Evolutionary conservation across 2,113 vertebrate species (phyloP).

Genomic region (Phaethornis superciliosus): DNA sequence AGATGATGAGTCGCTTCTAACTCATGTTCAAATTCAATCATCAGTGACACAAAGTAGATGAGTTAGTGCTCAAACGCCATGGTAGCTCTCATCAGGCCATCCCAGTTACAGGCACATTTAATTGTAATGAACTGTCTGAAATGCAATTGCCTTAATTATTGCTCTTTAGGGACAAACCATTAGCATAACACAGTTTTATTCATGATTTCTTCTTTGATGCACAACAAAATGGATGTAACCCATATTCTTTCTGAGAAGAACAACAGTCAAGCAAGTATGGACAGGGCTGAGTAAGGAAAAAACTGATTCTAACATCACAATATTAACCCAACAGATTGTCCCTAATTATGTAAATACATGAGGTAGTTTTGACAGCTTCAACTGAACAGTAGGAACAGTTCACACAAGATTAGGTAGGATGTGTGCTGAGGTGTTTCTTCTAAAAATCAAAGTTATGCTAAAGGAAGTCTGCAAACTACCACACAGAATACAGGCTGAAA

Average conservation of each 20-base stretch:
- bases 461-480: not conserved
- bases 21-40: not conserved
- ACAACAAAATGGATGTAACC: not conserved
- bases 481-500: not conserved
- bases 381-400: not conserved
- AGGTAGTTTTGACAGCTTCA: not conserved
- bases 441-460: not conserved
- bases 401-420: not conserved
- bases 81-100: not conserved
- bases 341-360: not conserved
- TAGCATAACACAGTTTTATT: not conserved
- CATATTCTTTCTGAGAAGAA: not conserved
- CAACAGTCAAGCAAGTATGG: not conserved
- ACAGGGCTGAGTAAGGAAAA: not conserved
- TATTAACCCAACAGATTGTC: not conserved
- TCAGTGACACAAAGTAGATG: not conserved
- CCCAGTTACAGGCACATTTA: not conserved
- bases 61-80: not conserved
- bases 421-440: rapidly evolving
- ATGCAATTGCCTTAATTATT: not conserved
- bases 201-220: not conserved
- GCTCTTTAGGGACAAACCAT: not conserved
- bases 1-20: not conserved
- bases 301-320: not conserved
- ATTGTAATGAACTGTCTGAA: not conserved